Evolutionary conservation across 2,113 vertebrate species (phyloP).

Genomic region (Myotis davidii): DNA sequence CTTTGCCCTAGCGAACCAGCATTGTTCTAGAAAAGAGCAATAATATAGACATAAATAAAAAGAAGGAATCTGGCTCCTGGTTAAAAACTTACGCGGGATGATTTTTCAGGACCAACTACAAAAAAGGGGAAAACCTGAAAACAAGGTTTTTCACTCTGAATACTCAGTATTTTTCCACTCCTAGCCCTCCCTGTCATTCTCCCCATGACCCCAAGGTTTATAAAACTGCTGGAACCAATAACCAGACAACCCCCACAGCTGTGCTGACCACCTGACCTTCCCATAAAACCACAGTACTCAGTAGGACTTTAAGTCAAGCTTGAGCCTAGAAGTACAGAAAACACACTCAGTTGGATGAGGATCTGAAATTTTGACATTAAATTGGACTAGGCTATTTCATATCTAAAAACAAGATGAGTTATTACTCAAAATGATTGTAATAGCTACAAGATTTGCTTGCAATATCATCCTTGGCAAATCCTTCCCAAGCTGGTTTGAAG

Average conservation of each 20-base stretch:
- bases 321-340: not conserved
- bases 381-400: not conserved
- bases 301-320: not conserved
- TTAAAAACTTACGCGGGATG: not conserved
- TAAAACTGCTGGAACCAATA: not conserved
- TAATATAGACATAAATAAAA: not conserved
- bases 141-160: not conserved
- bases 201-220: not conserved
- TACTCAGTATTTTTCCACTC: not conserved
- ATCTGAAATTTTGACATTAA: not conserved
- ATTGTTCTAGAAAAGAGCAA: not conserved
- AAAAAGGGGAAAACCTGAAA: not conserved
- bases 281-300: not conserved
- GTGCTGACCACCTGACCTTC: not conserved
- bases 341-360: not conserved
- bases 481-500: constrained; percentile 43
- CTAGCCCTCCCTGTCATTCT: not conserved
- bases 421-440: not conserved
- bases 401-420: constrained; percentile 11
- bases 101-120: not conserved
- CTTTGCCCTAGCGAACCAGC: not conserved
- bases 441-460: not conserved
- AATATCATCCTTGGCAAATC: constrained; percentile 39
- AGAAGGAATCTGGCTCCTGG: not conserved
- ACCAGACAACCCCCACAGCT: rapidly evolving